Evolutionary conservation across 2,113 vertebrate species (phyloP).

Genomic region (Oreochromis spilurus): DNA sequence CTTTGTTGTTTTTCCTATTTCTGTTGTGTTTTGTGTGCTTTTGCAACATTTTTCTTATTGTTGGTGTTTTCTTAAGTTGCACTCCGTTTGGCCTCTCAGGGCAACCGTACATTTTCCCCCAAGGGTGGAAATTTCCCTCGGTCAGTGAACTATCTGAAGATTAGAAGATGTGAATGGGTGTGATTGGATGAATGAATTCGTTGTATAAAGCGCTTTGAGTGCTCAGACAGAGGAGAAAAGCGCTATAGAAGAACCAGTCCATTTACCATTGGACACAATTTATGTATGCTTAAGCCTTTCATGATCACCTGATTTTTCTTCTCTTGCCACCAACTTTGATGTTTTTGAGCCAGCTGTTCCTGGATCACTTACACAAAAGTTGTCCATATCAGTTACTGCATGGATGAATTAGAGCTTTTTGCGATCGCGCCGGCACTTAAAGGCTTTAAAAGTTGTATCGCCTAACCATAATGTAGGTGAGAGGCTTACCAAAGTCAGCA

Average conservation of each 20-base stretch:
- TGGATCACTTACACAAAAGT: background rate
- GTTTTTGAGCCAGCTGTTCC: background rate
- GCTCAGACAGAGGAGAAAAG: no score
- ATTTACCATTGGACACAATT: background rate
- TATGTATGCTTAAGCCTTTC: background rate
- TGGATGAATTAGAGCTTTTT: background rate
- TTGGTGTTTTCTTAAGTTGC: no score
- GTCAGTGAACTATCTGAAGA: background rate
- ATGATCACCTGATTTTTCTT: background rate
- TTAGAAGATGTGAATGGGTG: background rate
- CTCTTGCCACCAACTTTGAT: background rate
- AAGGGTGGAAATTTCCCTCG: background rate
- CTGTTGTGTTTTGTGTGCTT: no score
- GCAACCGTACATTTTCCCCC: no score
- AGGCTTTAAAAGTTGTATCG: background rate
- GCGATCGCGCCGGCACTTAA: background rate
- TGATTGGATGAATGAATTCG: no score
- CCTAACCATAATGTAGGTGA: background rate
- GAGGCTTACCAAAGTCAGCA: background rate
- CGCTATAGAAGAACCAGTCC: no score
- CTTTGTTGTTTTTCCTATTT: no score
- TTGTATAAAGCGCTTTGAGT: no score
- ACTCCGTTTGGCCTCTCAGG: no score
- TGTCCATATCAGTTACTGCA: background rate
- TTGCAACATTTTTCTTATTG: no score